Conservation (phyloP, 1,140 invertebrate genomes). For the Paralvinella palmiformis region DNA sequence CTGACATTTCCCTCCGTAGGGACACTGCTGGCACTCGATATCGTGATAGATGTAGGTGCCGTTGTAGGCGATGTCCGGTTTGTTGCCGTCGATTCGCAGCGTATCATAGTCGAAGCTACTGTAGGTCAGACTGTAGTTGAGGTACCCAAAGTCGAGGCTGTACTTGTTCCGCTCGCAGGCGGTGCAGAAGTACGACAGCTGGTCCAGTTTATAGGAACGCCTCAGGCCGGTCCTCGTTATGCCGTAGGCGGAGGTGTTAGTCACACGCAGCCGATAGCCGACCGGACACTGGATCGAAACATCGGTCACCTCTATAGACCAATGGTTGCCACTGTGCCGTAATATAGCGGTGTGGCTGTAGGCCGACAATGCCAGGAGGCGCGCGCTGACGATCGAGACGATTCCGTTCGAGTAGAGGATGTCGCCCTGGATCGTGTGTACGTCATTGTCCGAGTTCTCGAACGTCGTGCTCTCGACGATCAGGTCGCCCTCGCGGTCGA, state of each 20-base stretch:
- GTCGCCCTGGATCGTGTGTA: conserved; percentile 16
- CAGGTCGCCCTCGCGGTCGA: conserved; percentile 12
- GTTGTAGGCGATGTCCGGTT: conserved; percentile 3
- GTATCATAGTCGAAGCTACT: conserved; percentile 10
- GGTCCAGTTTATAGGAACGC: conserved; percentile 14
- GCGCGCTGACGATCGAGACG: conserved; percentile 3
- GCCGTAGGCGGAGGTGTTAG: conserved; percentile 14
- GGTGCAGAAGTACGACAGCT: conserved; percentile 19
- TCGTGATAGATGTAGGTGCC: conserved; percentile 11
- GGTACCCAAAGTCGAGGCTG: conserved; percentile 15
- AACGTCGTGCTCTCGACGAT: neutral
- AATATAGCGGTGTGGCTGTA: conserved; percentile 13
- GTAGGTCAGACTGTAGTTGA: conserved; percentile 13
- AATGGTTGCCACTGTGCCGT: conserved; percentile 17
- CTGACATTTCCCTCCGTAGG: conserved; percentile 15
- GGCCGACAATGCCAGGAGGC: conserved; percentile 1
- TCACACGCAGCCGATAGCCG: conserved; percentile 14
- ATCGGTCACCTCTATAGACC: conserved; percentile 16
- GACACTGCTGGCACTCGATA: conserved; percentile 13
- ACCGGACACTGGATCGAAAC: conserved; percentile 16
- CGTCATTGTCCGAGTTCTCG: conserved; percentile 6
- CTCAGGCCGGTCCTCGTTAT: conserved; percentile 7
- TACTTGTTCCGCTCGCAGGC: conserved; percentile 14
- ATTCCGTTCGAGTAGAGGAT: conserved; percentile 19
- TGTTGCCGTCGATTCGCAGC: conserved; percentile 10